Conservation (phyloP, 1,140 invertebrate genomes). For the Hetaerina americana region DNA sequence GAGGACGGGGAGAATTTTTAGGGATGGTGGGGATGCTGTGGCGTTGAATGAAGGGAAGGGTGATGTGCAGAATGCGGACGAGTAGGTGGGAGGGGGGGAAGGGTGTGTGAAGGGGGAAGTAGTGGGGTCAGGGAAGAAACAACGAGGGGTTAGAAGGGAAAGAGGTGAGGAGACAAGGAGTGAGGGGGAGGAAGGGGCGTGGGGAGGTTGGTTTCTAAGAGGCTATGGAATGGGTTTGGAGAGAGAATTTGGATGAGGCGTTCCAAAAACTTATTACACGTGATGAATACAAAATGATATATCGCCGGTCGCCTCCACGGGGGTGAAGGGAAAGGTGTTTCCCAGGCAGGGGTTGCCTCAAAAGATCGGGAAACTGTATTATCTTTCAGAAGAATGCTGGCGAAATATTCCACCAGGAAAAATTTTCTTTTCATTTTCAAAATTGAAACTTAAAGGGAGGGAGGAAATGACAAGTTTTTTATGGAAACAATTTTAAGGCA, state of each 20-base stretch:
- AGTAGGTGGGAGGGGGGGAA: not conserved
- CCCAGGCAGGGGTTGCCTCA: not conserved
- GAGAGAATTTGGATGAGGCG: not conserved
- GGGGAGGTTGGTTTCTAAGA: not conserved
- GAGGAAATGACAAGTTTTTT: too few relatives aligned
- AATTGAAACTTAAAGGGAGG: too few relatives aligned
- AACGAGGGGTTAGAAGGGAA: too few relatives aligned
- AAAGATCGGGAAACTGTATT: not conserved
- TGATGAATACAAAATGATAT: slow-evolving; percentile 1
- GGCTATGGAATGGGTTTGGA: not conserved
- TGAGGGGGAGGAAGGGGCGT: not conserved
- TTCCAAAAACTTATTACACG: not conserved
- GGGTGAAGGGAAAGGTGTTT: not conserved
- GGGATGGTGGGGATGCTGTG: too few relatives aligned
- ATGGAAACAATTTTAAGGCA: too few relatives aligned
- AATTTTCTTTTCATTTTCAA: too few relatives aligned
- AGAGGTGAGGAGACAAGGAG: too few relatives aligned
- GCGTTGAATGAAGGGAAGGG: too few relatives aligned
- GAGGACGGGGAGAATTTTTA: too few relatives aligned
- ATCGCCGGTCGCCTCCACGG: not conserved
- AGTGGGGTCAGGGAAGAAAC: too few relatives aligned
- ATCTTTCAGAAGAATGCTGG: not conserved
- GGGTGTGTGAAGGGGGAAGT: not conserved
- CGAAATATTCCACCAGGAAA: not conserved
- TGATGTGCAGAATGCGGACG: too few relatives aligned